These are phyloP conservation scores for Desmodus rotundus DNA, from an alignment of 2,113 vertebrate species.

Conservation along the genomic window DNA sequence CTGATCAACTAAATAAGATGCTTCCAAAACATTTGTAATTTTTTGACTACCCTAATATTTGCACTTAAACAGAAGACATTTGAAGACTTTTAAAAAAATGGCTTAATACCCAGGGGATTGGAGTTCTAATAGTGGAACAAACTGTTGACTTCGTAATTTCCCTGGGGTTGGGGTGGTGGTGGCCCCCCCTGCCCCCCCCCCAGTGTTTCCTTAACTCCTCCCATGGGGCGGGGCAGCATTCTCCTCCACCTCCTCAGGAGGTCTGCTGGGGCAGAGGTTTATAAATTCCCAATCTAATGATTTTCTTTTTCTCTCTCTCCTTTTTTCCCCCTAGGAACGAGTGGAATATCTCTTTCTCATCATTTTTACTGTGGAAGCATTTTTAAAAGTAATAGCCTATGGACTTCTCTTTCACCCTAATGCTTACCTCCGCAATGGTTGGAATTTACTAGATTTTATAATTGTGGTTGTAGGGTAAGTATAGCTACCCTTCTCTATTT, in stretches of 20 bases:
- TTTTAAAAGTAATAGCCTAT: slow-evolving; percentile 99
- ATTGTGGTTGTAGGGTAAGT: slow-evolving; percentile 99
- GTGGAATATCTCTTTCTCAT: slow-evolving; percentile 99
- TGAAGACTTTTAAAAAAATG: not conserved
- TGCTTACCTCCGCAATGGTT: slow-evolving; percentile 99
- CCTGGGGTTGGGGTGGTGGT: too few species aligned
- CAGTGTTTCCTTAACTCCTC: not conserved
- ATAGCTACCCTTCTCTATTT: not conserved
- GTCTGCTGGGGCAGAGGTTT: not conserved
- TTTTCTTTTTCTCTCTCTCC: slow-evolving; percentile 65
- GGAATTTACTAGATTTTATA: slow-evolving; percentile 99
- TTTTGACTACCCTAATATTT: not conserved
- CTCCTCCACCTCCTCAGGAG: not conserved
- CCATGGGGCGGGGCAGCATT: fast-evolving
- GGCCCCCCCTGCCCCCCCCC: too few species aligned
- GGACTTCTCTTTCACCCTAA: slow-evolving; percentile 99
- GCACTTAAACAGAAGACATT: not conserved
- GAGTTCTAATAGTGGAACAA: not conserved
- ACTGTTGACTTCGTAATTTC: not conserved
- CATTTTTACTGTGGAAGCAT: slow-evolving; percentile 99
- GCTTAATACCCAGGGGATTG: not conserved
- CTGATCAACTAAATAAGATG: not conserved
- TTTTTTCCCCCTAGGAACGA: slow-evolving; percentile 87
- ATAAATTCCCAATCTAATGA: slow-evolving; percentile 24
- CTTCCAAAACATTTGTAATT: not conserved